These are phyloP conservation scores for Bicyclus anynana DNA, from an alignment of 1,140 invertebrate species.

Conservation along the genomic window DNA sequence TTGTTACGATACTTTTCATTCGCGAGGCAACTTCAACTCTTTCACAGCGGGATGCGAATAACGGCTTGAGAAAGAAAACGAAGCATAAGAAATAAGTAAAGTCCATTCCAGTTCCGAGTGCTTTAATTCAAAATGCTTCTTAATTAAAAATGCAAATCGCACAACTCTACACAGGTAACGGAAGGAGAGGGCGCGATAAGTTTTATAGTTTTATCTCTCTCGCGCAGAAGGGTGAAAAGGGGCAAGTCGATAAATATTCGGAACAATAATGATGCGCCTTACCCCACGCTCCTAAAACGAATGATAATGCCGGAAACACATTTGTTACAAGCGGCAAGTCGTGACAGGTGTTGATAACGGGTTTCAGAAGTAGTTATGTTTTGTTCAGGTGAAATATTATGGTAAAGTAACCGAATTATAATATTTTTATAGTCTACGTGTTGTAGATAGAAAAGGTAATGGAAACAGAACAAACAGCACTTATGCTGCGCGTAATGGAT, in stretches of 20 bases:
- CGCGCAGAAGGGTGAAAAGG: neutral
- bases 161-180: neutral
- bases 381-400: too few species aligned
- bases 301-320: too few species aligned
- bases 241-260: neutral
- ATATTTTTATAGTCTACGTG: too few species aligned
- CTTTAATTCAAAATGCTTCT: neutral
- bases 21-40: neutral
- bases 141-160: slow-evolving; percentile 3
- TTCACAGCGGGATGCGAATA: neutral
- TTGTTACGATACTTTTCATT: neutral
- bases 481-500: too few species aligned
- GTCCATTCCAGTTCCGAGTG: neutral
- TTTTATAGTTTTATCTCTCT: slow-evolving; percentile 1
- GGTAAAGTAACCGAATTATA: too few species aligned
- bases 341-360: too few species aligned
- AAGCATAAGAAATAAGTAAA: neutral
- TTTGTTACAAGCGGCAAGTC: too few species aligned
- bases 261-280: neutral
- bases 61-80: neutral
- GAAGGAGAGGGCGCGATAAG: neutral
- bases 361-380: too few species aligned
- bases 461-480: too few species aligned
- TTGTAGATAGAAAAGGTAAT: too few species aligned
- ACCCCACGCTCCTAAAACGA: too few species aligned